These are phyloP conservation scores for Leptinotarsa texana DNA, from an alignment of 1,140 invertebrate species.

Conservation along the genomic window DNA sequence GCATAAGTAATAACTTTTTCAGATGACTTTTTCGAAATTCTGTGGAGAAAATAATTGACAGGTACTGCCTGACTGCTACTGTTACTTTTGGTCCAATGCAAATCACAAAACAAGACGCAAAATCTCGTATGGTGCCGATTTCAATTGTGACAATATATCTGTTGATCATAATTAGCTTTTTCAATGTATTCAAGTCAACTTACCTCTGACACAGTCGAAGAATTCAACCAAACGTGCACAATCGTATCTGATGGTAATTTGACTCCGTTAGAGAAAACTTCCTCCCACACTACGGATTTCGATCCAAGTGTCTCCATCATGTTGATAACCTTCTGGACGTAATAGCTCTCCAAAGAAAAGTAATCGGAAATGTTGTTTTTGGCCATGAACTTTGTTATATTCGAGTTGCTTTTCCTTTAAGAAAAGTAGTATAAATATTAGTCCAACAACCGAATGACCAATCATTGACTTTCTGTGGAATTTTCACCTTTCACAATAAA, in stretches of 20 bases:
- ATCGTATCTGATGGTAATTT: constrained; percentile 66
- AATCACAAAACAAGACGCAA: too few species aligned
- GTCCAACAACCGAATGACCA: too few species aligned
- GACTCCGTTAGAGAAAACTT: constrained; percentile 83
- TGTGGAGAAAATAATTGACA: too few species aligned
- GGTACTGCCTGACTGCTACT: too few species aligned
- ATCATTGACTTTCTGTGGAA: too few species aligned
- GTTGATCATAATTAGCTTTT: too few species aligned
- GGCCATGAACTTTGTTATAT: constrained; percentile 74
- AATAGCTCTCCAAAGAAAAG: constrained; percentile 68
- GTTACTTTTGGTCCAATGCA: too few species aligned
- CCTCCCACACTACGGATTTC: constrained; percentile 86
- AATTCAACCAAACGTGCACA: constrained; percentile 73
- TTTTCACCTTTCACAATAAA: too few species aligned
- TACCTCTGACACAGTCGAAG: constrained; percentile 9
- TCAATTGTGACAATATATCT: too few species aligned
- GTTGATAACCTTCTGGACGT: constrained; percentile 68
- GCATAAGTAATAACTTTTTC: too few species aligned
- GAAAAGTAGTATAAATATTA: too few species aligned
- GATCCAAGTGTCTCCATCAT: constrained; percentile 57
- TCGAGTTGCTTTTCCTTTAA: constrained; percentile 74
- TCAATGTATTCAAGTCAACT: not conserved
- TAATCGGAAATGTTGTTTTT: constrained; percentile 64
- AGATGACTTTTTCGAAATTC: too few species aligned
- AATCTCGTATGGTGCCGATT: not conserved